Conservation (phyloP, 2,113 vertebrate species). For the Carassius carassius region DNA sequence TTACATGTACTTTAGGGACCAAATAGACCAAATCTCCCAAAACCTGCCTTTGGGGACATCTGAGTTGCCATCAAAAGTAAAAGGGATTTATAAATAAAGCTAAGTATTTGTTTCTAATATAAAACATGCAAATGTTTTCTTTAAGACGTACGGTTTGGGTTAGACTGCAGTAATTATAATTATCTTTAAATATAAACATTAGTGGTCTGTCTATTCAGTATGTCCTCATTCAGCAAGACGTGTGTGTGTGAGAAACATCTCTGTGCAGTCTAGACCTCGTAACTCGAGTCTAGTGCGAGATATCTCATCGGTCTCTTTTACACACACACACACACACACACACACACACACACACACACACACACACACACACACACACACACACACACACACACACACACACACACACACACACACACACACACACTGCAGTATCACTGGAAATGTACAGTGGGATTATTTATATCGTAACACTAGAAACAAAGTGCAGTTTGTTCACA, state of each 20-base stretch:
- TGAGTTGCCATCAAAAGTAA: not conserved
- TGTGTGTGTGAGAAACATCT: conserved; percentile 16
- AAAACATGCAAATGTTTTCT: conserved; percentile 3
- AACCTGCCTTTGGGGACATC: not conserved
- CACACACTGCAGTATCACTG: not conserved
- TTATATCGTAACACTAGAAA: too few species aligned
- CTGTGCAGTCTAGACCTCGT: conserved; percentile 30
- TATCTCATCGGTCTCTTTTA: not conserved
- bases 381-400: not conserved
- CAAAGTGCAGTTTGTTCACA: too few species aligned
- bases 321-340: not conserved
- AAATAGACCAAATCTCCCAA: not conserved
- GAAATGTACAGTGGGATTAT: not conserved
- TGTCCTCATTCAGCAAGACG: conserved; percentile 10
- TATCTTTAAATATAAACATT: conserved; percentile 18
- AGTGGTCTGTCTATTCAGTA: not conserved
- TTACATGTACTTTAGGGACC: conserved; percentile 9
- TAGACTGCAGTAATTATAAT: conserved; percentile 11
- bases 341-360: too few species aligned
- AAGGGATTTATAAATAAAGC: conserved; percentile 7
- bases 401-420: not conserved
- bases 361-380: not conserved
- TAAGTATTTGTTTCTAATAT: conserved; percentile 12
- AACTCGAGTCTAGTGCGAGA: conserved; percentile 11
- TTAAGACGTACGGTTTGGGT: not conserved